These are phyloP conservation scores for Limanda limanda DNA, from an alignment of 2,113 vertebrate species.

Conservation along the genomic window DNA sequence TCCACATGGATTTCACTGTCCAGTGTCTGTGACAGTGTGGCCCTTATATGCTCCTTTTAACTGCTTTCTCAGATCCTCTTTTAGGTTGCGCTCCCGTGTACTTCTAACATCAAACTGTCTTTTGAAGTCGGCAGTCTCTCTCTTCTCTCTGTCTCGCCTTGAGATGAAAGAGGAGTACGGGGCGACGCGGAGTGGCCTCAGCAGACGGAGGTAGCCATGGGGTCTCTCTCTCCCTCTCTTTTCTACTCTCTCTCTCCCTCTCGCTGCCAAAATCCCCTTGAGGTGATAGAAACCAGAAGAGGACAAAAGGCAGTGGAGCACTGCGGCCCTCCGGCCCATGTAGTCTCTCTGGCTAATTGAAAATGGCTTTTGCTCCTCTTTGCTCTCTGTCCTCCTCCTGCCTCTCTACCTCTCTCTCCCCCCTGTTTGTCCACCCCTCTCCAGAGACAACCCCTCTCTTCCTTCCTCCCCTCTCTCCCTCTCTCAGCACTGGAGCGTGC, in stretches of 20 bases:
- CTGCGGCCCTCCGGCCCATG: constrained; percentile 34
- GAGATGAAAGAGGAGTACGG: constrained; percentile 79
- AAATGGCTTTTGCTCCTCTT: constrained; percentile 66
- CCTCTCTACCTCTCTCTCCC: constrained; percentile 1
- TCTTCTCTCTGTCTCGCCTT: constrained; percentile 69
- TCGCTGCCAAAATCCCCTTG: constrained; percentile 8
- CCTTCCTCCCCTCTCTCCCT: not conserved
- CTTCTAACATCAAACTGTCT: constrained; percentile 80
- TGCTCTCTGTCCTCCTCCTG: constrained; percentile 39
- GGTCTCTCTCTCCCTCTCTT: constrained; percentile 38
- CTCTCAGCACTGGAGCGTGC: constrained; percentile 60
- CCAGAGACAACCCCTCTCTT: not conserved
- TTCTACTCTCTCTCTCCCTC: constrained; percentile 24
- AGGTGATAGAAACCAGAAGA: constrained; percentile 76
- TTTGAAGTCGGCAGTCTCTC: constrained; percentile 75
- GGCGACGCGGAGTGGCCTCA: constrained; percentile 67
- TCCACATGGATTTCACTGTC: constrained; percentile 32
- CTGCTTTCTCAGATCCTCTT: constrained; percentile 66
- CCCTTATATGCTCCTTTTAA: constrained; percentile 69
- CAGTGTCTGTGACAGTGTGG: constrained; percentile 52
- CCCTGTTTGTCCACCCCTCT: not conserved
- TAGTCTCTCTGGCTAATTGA: constrained; percentile 74
- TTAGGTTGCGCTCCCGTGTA: constrained; percentile 67
- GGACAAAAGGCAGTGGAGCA: constrained; percentile 70
- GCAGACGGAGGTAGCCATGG: constrained; percentile 67